Evolutionary conservation across 1,140 invertebrate species (phyloP).

Genomic region (Trichogramma pretiosum): DNA sequence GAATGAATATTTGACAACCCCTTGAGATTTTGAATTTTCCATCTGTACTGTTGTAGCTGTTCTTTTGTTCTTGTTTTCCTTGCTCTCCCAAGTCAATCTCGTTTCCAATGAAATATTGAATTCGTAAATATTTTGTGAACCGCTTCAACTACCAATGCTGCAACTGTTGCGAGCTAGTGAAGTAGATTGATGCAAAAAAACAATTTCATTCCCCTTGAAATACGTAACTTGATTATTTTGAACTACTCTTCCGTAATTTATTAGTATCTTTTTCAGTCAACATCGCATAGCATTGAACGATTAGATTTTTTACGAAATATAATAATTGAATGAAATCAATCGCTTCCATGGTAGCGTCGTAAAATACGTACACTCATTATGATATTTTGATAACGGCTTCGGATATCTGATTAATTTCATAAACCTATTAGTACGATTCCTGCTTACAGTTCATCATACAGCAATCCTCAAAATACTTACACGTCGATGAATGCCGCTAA

Average conservation of each 20-base stretch:
- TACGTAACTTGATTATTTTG: background rate
- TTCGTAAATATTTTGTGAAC: slow-evolving; percentile 15
- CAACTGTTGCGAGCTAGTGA: background rate
- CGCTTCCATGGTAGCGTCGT: no score
- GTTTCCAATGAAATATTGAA: slow-evolving; percentile 13
- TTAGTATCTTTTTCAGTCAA: no score
- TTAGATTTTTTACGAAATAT: no score
- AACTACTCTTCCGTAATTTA: no score
- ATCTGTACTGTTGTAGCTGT: no score
- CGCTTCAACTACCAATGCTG: background rate
- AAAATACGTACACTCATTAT: no score
- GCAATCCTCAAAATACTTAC: slow-evolving; percentile 35
- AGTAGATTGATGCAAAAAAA: slow-evolving; percentile 5
- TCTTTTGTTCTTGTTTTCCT: no score
- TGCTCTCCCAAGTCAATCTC: background rate
- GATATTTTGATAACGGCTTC: no score
- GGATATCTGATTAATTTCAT: no score
- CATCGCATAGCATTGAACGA: no score
- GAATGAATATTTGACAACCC: slow-evolving; percentile 8
- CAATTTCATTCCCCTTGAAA: slow-evolving; percentile 3
- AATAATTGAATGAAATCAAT: no score
- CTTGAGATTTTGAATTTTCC: slow-evolving; percentile 10
- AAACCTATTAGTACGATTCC: no score
- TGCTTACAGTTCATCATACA: slow-evolving; percentile 38
- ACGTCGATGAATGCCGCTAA: slow-evolving; percentile 38